A percentile compares a stretch with the other conserved stretches of the same genome.
These are phyloP conservation scores for Saccopteryx bilineata DNA, from an alignment of 2,113 vertebrate species.

Conservation along the genomic window DNA sequence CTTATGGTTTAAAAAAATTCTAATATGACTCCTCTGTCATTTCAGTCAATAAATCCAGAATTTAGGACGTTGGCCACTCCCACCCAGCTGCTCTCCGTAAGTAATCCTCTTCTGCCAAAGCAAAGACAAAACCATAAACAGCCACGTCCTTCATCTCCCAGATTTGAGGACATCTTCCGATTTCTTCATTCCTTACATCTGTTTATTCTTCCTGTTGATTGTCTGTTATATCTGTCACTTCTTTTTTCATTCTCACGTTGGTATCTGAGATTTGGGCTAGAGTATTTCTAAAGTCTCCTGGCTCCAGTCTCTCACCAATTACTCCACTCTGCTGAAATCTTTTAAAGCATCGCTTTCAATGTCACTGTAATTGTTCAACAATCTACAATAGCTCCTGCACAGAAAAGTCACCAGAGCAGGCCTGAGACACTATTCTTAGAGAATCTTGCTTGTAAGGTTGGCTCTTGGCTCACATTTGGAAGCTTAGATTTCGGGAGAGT, in stretches of 20 bases:
- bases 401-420: not conserved
- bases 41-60: not conserved
- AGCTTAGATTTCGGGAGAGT: not conserved
- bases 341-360: not conserved
- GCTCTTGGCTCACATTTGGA: not conserved
- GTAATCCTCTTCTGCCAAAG: not conserved
- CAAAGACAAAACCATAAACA: not conserved
- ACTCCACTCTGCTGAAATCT: not conserved
- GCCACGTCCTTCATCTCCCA: not conserved
- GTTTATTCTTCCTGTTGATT: not conserved
- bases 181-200: not conserved
- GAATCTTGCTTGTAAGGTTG: not conserved
- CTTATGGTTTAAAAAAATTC: not conserved
- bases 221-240: not conserved
- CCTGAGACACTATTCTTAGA: not conserved
- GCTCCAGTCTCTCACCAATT: not conserved
- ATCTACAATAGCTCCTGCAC: not conserved
- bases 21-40: not conserved
- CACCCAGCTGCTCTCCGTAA: not conserved
- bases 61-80: not conserved
- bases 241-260: not conserved
- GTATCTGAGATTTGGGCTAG: not conserved
- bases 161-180: not conserved
- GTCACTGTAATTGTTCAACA: not conserved
- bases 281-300: not conserved